Base-by-base conservation (phyloP, 2,113 vertebrate species). In the Alouatta palliata region DNA sequence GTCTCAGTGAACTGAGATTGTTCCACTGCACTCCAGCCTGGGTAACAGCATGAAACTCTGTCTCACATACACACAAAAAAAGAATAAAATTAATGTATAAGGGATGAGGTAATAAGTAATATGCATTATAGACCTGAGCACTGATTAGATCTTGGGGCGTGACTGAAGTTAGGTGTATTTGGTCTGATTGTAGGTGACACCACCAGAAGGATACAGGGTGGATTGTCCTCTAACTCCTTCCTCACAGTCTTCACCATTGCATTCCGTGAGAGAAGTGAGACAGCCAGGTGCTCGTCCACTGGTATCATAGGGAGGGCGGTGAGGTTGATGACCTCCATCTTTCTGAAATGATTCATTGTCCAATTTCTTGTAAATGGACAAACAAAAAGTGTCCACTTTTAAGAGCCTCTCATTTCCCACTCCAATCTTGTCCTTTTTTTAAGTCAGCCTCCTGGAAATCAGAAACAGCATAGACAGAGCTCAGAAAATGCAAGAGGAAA, bases 121-220 rank as follows among this genome's bases (percentile, higher is more conserved):
- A 5, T 0, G 0, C 1, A 8, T 20, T 12, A 17, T 11, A 47
- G 81, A n/a, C 45, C 2, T 2, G 9, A 56, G 75, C 75, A 9
- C 54, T 3, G 47, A 83, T 37, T 14, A n/a, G 2, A 19, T 12
- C 14, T 79, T 85, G 8, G 30, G 3, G 35, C 82, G 2, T 30
- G 23, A 75, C 32, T 81, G 10, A 3, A 12, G 56, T 16, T 21
- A 20, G 47, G 58, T 12, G 5, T 5, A 7, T 5, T 16, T 49
- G 75, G 40, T 79, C 64, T 76, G 1, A 8, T 0, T 27, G 13
- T 12, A 12, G 66, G 58, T 0, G 1, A 43, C 14, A 23, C 25
- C 88, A 37, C 21, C 19, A 8, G 87, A 97, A 96, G 96, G 95
- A 98, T 97, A 98, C 98, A 68, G 23, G 84, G 84, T 7, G 91